Conservation (phyloP, 2,113 vertebrate species). For the Vanacampus margaritifer region DNA sequence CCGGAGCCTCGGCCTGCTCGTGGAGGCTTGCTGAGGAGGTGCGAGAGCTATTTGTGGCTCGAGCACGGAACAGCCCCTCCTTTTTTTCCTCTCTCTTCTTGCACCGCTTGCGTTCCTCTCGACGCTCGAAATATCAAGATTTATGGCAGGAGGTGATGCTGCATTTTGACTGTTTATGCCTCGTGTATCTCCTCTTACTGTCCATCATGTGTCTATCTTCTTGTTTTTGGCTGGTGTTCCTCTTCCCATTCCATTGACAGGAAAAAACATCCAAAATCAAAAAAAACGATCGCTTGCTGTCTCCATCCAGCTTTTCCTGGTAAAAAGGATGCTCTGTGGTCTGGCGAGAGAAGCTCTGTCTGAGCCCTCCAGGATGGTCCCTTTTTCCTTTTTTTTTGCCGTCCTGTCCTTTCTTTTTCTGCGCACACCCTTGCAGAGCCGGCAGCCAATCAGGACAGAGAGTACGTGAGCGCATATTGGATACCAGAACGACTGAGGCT, state of each 20-base stretch:
- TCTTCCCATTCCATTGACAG: not conserved
- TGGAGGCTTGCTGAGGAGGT: constrained; percentile 46
- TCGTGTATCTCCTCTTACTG: constrained; percentile 15
- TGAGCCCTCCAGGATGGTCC: constrained; percentile 57
- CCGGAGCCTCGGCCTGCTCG: constrained; percentile 46
- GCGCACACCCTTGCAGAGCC: constrained; percentile 38
- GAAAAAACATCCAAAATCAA: not conserved
- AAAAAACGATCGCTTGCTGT: not conserved
- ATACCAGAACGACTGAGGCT: constrained; percentile 64
- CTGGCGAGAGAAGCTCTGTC: constrained; percentile 47
- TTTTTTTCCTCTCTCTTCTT: constrained; percentile 29
- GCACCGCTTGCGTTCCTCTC: constrained; percentile 11
- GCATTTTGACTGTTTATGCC: constrained; percentile 33
- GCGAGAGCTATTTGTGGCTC: constrained; percentile 20
- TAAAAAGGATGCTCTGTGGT: constrained; percentile 55
- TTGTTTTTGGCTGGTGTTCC: constrained; percentile 13
- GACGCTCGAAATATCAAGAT: constrained; percentile 48
- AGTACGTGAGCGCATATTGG: constrained; percentile 65
- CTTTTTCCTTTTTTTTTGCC: constrained; percentile 23
- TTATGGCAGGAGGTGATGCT: constrained; percentile 24
- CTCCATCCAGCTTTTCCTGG: constrained; percentile 15
- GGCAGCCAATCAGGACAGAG: constrained; percentile 61
- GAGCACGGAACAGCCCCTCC: constrained; percentile 14
- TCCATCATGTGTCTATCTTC: constrained; percentile 11
- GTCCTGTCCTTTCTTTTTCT: constrained; percentile 19